These are phyloP conservation scores for Triplophysa dalaica DNA, from an alignment of 2,113 vertebrate species.

Conservation along the genomic window DNA sequence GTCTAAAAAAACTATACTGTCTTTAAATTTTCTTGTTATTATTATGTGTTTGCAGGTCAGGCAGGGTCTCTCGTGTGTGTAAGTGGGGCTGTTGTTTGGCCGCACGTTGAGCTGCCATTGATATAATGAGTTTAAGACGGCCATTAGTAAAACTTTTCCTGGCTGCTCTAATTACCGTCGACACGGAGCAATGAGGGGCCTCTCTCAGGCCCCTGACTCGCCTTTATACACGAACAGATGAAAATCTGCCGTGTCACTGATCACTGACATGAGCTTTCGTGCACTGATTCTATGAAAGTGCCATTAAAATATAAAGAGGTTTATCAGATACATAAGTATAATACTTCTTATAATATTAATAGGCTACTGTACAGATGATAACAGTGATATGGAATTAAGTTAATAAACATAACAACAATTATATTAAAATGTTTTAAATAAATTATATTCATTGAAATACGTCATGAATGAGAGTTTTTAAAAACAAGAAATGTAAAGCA, in stretches of 20 bases:
- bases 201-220: not conserved
- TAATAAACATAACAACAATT: no score
- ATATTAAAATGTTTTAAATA: not conserved
- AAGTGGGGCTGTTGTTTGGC: not conserved
- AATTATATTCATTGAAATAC: not conserved
- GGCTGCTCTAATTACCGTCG: constrained; percentile 31
- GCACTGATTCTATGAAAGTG: not conserved
- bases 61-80: not conserved
- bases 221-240: not conserved
- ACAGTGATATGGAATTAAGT: no score
- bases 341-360: no score
- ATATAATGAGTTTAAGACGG: constrained; percentile 29
- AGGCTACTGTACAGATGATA: not conserved
- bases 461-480: no score
- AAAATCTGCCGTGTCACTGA: constrained; percentile 1
- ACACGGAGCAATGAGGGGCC: constrained; percentile 23
- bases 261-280: not conserved
- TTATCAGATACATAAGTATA: not conserved
- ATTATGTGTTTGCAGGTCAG: not conserved
- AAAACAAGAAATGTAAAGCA: no score
- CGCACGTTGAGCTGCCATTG: not conserved
- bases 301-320: not conserved
- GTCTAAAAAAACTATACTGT: not conserved
- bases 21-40: not conserved
- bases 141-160: constrained; percentile 37